Conservation (phyloP, 2,888 invertebrate genomes). For the Heteromyza rotundicornis region DNA sequence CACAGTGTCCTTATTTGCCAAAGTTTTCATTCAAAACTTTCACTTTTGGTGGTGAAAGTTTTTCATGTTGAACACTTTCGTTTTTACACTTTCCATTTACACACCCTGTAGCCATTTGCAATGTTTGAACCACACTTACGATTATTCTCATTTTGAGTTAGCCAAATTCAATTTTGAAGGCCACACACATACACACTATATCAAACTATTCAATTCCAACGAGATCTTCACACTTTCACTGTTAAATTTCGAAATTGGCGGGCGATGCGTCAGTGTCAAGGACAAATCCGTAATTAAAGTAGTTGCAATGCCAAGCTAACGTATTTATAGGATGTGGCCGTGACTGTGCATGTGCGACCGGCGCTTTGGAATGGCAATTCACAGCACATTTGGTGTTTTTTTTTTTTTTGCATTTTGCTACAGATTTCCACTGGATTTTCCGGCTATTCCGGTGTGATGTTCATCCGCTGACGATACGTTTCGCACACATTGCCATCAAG, state of each 20-base stretch:
- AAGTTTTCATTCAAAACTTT: too few species aligned
- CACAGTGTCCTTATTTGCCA: too few species aligned
- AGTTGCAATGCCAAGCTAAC: conserved; percentile 37
- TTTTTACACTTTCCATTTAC: conserved; percentile 3
- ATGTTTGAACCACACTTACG: too few species aligned
- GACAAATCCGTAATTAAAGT: conserved; percentile 60
- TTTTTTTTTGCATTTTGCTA: background rate
- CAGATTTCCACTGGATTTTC: conserved; percentile 4
- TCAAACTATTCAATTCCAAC: too few species aligned
- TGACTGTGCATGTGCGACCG: background rate
- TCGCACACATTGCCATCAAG: too few species aligned
- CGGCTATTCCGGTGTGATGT: background rate
- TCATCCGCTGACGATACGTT: too few species aligned
- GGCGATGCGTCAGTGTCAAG: conserved; percentile 54
- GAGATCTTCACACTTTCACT: background rate
- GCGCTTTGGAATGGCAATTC: background rate
- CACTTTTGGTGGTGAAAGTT: conserved; percentile 30
- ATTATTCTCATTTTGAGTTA: conserved; percentile 18
- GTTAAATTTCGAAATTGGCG: too few species aligned
- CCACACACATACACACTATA: conserved; percentile 4
- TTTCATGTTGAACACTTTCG: conserved; percentile 7
- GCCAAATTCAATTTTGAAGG: too few species aligned
- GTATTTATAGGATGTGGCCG: conserved; percentile 40
- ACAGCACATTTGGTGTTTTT: background rate
- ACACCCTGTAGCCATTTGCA: too few species aligned